Evolutionary conservation across 2,888 invertebrate species (phyloP), one percentile per base, ranked within the genome.

Genomic region (Dolichopus griseipennis): DNA sequence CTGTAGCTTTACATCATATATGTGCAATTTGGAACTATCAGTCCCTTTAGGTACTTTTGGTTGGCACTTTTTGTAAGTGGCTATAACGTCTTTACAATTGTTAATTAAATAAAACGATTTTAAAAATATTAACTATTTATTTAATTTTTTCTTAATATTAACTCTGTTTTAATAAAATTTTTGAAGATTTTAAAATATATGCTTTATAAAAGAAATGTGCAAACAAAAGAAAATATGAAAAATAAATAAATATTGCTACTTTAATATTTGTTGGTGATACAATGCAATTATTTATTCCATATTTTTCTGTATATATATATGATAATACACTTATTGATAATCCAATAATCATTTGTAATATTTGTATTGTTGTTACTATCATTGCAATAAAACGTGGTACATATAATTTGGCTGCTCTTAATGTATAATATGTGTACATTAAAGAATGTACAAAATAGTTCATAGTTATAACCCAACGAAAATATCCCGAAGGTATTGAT

Each of bases 261-360:
- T 90, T 92, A 73, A 95, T 89, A 83, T 94, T 94, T 74, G 91
- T 87, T 71, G 89, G 86, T 72, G 92, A 91, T 76, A 95, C 91
- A 80, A 91, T 89, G 81, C 95, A 95, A 72, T 91, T 86, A 74
- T 86, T 86, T 18, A 88, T 86, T n/a, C 87, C 85, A 21, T 88
- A 85, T 43, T 84, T 83, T 73, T 86, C 81, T 69, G 91, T 82
- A 80, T 90, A 88, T 78, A 91, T 90, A 81, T 91, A 90, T 1
- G 94, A 93, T 88, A 91, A 93, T 69, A 94, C 83, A 83, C 95
- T 96, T 77, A 97, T 90, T 66, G 87, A 86, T 82, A 93, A 92
- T n/a, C 97, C 97, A 72, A 95, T 86, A 66, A 96, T 85, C 97
- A 98, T 97, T 84, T 97, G 97, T 33, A 90, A 83, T 68, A 97